Evolutionary conservation across 2,888 invertebrate species (phyloP).

Genomic region (Alloscopus bannaensis): DNA sequence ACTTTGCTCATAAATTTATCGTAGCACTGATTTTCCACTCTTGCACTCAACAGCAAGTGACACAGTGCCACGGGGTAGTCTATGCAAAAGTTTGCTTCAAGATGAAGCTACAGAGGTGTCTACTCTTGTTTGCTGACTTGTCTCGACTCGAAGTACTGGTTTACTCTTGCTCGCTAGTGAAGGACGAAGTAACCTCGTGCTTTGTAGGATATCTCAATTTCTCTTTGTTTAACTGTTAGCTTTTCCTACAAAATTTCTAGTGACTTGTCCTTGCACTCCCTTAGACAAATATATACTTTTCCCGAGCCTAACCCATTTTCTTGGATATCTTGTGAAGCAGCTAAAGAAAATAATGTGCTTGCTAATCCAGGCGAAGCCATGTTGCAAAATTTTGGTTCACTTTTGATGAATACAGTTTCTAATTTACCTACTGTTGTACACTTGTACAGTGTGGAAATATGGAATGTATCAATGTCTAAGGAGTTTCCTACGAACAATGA

Average conservation of each 20-base stretch:
- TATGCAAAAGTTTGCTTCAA: too few relatives aligned
- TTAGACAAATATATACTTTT: slow-evolving; percentile 23
- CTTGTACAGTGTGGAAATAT: background rate
- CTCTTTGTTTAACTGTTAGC: slow-evolving; percentile 53
- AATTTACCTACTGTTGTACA: background rate
- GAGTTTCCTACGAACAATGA: slow-evolving; percentile 8
- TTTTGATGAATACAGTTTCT: background rate
- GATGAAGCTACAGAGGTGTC: too few relatives aligned
- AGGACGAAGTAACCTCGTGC: too few relatives aligned
- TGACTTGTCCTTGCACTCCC: slow-evolving; percentile 31
- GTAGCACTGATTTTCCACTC: too few relatives aligned
- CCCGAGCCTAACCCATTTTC: slow-evolving; percentile 15
- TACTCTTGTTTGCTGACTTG: slow-evolving; percentile 33
- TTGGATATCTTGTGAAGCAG: background rate
- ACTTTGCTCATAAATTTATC: too few relatives aligned
- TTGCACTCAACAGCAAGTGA: too few relatives aligned
- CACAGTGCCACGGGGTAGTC: too few relatives aligned
- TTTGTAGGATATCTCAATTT: slow-evolving; percentile 27
- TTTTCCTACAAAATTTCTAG: slow-evolving; percentile 39
- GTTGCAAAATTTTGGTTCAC: slow-evolving; percentile 10
- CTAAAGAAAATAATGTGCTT: background rate
- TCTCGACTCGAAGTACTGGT: too few relatives aligned
- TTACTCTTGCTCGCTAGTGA: too few relatives aligned
- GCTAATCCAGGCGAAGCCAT: slow-evolving; percentile 1
- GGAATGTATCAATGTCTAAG: background rate